Percentiles rank a stretch among this genome's conserved stretches.
Evolutionary conservation across 1,140 invertebrate species (phyloP).

Genomic region (Pseudomyrmex pallidus): DNA sequence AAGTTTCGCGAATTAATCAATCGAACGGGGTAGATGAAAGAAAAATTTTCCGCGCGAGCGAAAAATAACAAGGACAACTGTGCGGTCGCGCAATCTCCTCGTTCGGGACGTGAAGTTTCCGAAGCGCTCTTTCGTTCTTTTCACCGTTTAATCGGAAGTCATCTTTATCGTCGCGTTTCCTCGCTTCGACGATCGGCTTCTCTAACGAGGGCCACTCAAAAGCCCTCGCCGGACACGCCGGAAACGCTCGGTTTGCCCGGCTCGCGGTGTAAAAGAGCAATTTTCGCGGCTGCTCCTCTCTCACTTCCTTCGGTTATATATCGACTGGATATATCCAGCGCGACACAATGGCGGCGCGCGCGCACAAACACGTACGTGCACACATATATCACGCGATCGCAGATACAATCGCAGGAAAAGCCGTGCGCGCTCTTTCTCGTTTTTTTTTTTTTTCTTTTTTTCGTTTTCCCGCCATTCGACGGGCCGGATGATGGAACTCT

Average conservation of each 20-base stretch:
- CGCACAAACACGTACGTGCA: neutral
- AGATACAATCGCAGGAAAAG: slow-evolving; percentile 52
- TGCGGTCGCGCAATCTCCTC: no score
- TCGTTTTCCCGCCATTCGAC: slow-evolving; percentile 45
- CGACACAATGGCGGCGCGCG: slow-evolving; percentile 15
- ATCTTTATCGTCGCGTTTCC: slow-evolving; percentile 18
- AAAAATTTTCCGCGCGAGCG: no score
- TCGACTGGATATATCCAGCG: slow-evolving; percentile 26
- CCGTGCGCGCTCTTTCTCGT: neutral
- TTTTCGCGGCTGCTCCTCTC: slow-evolving; percentile 48
- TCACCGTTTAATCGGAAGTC: neutral
- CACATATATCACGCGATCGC: slow-evolving; percentile 14
- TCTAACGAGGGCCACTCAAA: slow-evolving; percentile 29
- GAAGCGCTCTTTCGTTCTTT: neutral
- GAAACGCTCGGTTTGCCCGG: slow-evolving; percentile 32
- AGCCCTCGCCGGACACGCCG: neutral
- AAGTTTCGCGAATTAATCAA: no score
- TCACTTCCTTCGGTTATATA: slow-evolving; percentile 34
- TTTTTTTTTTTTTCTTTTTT: slow-evolving; percentile 16
- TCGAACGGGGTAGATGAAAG: no score
- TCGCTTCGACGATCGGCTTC: no score
- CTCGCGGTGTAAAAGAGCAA: slow-evolving; percentile 36
- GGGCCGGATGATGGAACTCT: slow-evolving; percentile 41
- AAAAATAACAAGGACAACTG: no score
- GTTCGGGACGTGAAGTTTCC: neutral